phyloP scores from a whole-genome alignment of 1,140 invertebrate species.

The Nephila pilipes region DNA sequence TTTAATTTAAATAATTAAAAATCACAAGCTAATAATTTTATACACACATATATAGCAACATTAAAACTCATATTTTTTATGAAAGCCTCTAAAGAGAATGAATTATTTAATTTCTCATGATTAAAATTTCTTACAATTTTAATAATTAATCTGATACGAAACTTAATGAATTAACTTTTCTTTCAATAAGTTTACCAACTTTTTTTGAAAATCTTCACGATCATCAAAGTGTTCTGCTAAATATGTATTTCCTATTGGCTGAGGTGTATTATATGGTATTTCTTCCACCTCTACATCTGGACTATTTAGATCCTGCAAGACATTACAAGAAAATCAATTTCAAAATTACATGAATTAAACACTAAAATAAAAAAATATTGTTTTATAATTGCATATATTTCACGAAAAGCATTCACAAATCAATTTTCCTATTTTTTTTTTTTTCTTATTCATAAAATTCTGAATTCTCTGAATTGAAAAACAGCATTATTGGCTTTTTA shows the following conservation, averaged over 20 bases:
- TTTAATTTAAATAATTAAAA: too few relatives aligned
- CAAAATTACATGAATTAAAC: neutral
- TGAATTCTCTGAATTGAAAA: neutral
- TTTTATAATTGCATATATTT: neutral
- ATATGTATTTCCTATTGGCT: slow-evolving; percentile 84
- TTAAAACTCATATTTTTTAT: too few relatives aligned
- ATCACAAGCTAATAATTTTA: too few relatives aligned
- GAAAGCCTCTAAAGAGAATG: too few relatives aligned
- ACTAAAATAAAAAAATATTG: neutral
- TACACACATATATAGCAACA: too few relatives aligned
- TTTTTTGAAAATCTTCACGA: slow-evolving; percentile 86
- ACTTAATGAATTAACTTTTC: too few relatives aligned
- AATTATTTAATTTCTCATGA: too few relatives aligned
- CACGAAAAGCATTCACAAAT: neutral
- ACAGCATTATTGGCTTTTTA: too few relatives aligned
- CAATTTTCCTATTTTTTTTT: too few relatives aligned
- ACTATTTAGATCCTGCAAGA: neutral
- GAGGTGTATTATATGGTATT: slow-evolving; percentile 80
- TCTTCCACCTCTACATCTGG: slow-evolving; percentile 61
- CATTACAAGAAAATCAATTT: neutral
- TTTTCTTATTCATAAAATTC: neutral
- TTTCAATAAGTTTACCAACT: slow-evolving; percentile 77
- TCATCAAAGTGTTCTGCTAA: slow-evolving; percentile 95
- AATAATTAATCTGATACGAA: too few relatives aligned
- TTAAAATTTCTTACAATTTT: too few relatives aligned